Evolutionary conservation across 2,888 invertebrate genomes (phyloP), one percentile per base, ranked within the genome.

Genomic region (Mesorhabditis sp.): DNA sequence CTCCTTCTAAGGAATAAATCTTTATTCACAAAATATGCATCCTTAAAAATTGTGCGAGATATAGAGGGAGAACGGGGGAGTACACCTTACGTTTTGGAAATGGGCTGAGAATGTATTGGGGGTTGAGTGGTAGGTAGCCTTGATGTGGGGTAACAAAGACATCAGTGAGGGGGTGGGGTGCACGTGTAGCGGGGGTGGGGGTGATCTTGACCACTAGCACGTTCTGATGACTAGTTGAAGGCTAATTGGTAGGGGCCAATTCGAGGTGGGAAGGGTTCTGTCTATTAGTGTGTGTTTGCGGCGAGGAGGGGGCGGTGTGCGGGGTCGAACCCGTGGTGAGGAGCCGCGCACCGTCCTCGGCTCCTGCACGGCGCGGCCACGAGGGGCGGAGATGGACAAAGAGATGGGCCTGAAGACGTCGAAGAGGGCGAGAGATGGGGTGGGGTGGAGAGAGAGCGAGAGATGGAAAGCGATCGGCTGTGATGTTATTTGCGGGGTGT

Each of bases 401-500:
- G 58, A 50, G 65, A 7, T 5, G 10, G 28, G n/a, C n/a, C 13
- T 5, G 7, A 43, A 65, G 28, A 66, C 15, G 58, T 41, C 58
- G 66, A 41, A 65, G 7, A 41, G 13, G 44, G 10, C 43, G 44
- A 10, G 13, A 43, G 13, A 65, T 13, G 65, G 43, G 10, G 13
- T 50, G 7, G 58, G n/a, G n/a, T 13, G n/a, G n/a, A 50, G 58
- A 28, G 58, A 58, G 7, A 62, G 45, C 66, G n/a, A 50, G 10
- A 28, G 28, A 28, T 28, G 43, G 65, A 65, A 43, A 65, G n/a
- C 58, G n/a, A 50, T 50, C 58, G n/a, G 58, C 58, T 43, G 44
- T 13, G 45, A 43, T n/a, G 65, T 6, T 10, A 45, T 69, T 76
- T 77, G 67, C 58, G 70, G 74, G 45, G 28, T 28, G 28, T 28